A percentile compares a stretch with the other conserved stretches of the same genome.
phyloP scores from a whole-genome alignment of 2,113 vertebrate genomes.

The Trochalopteron elliotii region DNA sequence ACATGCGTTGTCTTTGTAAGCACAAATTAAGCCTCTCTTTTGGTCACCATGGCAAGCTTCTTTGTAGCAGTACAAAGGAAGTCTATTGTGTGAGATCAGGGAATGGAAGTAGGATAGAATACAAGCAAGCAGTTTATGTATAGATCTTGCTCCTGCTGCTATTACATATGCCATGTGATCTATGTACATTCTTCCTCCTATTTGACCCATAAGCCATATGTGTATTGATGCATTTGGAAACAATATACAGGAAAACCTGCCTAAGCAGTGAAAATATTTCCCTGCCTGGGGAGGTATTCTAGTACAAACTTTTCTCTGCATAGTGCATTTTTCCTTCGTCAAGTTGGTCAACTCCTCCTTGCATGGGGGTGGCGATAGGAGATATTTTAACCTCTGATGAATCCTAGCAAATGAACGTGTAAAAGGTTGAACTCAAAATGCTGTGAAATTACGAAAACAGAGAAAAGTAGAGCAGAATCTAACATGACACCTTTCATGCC shows the following conservation, averaged over 20 bases:
- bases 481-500: not conserved
- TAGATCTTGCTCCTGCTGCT: not conserved
- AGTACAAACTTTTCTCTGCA: not conserved
- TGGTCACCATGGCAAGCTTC: not conserved
- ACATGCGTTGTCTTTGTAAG: not conserved
- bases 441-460: not conserved
- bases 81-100: not conserved
- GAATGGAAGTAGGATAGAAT: not conserved
- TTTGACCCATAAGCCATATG: not conserved
- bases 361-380: not conserved
- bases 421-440: not conserved
- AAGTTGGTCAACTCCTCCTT: not conserved
- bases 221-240: not conserved
- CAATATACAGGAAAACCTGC: not conserved
- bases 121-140: not conserved
- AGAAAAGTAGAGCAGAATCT: not conserved
- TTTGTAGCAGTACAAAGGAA: not conserved
- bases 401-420: not conserved
- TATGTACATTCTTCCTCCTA: not conserved
- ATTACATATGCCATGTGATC: not conserved
- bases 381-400: not conserved
- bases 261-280: not conserved
- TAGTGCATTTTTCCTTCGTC: not conserved
- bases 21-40: not conserved
- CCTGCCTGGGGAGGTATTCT: not conserved